Percentiles rank a stretch among this genome's conserved stretches.
Evolutionary conservation across 2,888 invertebrate genomes (phyloP).

Genomic region (Meliscaeva auricollis): DNA sequence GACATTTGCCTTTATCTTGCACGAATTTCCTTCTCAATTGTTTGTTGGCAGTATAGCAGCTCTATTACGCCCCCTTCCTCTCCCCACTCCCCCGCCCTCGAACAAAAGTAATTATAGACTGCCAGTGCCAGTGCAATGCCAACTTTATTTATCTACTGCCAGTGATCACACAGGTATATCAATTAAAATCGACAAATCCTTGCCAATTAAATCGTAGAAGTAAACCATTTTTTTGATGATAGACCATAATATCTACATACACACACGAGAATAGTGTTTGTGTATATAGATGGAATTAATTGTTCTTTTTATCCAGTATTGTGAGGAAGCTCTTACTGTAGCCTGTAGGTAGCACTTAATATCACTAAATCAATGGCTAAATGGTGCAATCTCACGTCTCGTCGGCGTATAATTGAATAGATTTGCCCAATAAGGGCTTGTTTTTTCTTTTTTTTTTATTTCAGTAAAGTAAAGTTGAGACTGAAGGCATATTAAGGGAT

Average conservation of each 20-base stretch:
- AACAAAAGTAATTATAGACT: conserved; percentile 55
- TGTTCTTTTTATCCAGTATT: conserved; percentile 10
- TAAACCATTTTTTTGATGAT: conserved; percentile 34
- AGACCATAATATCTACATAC: not conserved
- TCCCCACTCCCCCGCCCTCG: not conserved
- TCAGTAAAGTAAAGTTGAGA: conserved; percentile 40
- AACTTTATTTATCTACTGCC: conserved; percentile 42
- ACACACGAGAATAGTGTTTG: too few species aligned
- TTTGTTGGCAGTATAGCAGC: conserved; percentile 34
- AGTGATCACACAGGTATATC: conserved; percentile 64
- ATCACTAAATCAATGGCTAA: conserved; percentile 65
- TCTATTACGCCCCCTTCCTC: conserved; percentile 29
- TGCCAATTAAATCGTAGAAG: conserved; percentile 65
- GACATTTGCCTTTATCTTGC: conserved; percentile 72
- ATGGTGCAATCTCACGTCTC: conserved; percentile 56
- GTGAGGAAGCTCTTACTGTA: conserved; percentile 1
- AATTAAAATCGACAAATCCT: conserved; percentile 75
- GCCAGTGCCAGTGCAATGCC: conserved; percentile 42
- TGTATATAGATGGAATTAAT: not conserved
- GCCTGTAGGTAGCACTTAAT: conserved; percentile 9
- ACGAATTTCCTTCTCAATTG: conserved; percentile 70
- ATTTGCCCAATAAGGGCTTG: conserved; percentile 24
- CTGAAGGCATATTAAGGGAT: not conserved
- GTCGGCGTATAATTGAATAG: conserved; percentile 36
- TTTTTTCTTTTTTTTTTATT: too few species aligned